A percentile compares a stretch with the other conserved stretches of the same genome.
Evolutionary conservation across 2,888 invertebrate genomes (phyloP).

Genomic region (Drosophila subquinaria): DNA sequence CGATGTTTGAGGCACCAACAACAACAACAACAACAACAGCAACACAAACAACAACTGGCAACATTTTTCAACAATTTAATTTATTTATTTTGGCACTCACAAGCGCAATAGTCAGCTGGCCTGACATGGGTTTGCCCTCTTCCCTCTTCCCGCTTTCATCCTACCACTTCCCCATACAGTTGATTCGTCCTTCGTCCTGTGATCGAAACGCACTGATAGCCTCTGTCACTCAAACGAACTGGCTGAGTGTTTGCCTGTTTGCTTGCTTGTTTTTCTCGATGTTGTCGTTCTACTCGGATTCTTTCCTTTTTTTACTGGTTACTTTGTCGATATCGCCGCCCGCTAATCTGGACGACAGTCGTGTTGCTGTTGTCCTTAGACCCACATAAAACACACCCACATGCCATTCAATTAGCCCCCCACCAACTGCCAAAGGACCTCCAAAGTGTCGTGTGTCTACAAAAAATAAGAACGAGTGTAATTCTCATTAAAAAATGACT

Average conservation of each 20-base stretch:
- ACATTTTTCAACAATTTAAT: conserved; percentile 78
- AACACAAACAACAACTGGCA: conserved; percentile 50
- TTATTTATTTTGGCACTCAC: conserved; percentile 75
- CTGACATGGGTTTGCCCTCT: conserved; percentile 69
- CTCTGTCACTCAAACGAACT: conserved; percentile 70
- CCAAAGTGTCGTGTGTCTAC: conserved; percentile 6
- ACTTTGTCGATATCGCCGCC: conserved; percentile 43
- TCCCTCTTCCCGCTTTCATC: background rate
- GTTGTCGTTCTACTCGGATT: conserved; percentile 3
- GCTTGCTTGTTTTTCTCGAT: conserved; percentile 7
- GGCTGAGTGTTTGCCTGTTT: conserved; percentile 35
- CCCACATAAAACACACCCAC: conserved; percentile 33
- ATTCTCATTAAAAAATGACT: conserved; percentile 5
- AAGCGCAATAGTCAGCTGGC: conserved; percentile 62
- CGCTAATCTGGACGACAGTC: conserved; percentile 47
- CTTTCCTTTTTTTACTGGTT: conserved; percentile 2
- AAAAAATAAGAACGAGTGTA: background rate
- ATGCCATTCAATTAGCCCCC: conserved; percentile 34
- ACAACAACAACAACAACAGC: conserved; percentile 13
- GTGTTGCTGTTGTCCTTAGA: conserved; percentile 1
- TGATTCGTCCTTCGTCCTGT: conserved; percentile 15
- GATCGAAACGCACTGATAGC: conserved; percentile 77
- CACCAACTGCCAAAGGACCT: background rate
- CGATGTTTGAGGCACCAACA: conserved; percentile 36
- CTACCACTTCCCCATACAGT: background rate